Conservation (phyloP, 2,797 vertebrate species). For the Pantherophis vulpinus region DNA sequence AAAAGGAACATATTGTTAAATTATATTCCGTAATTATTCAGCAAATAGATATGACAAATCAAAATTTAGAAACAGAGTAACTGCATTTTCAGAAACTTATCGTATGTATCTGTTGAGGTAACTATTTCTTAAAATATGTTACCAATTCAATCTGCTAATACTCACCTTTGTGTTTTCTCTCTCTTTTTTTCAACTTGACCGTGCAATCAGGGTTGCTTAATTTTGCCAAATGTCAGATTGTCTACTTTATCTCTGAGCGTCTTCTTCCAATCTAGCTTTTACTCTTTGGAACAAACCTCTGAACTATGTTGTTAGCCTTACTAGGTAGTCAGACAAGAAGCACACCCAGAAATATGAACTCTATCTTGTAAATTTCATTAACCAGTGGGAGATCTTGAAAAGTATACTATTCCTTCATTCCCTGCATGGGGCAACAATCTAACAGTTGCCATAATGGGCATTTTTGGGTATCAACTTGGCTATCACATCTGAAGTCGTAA, state of each 20-base stretch:
- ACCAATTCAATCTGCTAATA: neutral
- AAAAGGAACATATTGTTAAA: conserved; percentile 9
- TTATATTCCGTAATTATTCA: neutral
- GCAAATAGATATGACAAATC: neutral
- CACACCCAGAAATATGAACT: neutral
- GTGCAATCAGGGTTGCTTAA: neutral
- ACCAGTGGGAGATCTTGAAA: neutral
- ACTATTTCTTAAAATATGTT: conserved; percentile 1
- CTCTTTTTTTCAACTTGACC: neutral
- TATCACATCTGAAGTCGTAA: neutral
- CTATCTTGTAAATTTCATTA: neutral
- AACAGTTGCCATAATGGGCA: neutral
- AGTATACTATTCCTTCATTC: neutral
- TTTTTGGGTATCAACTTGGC: neutral
- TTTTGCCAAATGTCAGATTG: neutral
- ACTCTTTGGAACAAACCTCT: neutral
- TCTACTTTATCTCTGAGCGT: neutral
- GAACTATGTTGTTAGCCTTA: neutral
- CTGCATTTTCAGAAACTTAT: neutral
- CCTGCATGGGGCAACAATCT: neutral
- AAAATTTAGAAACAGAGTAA: neutral
- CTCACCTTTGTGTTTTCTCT: neutral
- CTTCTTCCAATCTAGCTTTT: neutral
- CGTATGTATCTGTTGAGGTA: accelerated
- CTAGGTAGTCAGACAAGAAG: neutral